These are phyloP conservation scores for Crocidura indochinensis DNA, from an alignment of 2,797 vertebrate genomes.

Conservation along the genomic window DNA sequence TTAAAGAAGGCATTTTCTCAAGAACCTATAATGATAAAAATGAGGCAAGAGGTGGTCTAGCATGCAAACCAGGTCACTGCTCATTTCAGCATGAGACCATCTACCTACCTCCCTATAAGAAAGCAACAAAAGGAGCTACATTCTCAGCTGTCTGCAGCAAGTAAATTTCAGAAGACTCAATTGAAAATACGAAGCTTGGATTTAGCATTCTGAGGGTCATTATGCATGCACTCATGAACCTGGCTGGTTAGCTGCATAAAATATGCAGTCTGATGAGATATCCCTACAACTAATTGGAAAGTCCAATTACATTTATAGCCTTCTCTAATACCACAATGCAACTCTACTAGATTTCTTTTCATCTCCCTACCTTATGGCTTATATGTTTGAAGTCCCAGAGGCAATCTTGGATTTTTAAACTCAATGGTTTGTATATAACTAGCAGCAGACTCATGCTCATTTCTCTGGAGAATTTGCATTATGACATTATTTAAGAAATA, in stretches of 20 bases:
- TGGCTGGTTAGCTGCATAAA: neutral
- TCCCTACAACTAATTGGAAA: conserved; percentile 31
- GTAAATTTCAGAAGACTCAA: conserved; percentile 1
- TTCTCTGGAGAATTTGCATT: conserved; percentile 52
- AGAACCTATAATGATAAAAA: conserved; percentile 58
- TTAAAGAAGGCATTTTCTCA: conserved; percentile 75
- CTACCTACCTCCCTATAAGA: neutral
- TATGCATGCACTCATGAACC: neutral
- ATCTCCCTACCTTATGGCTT: conserved; percentile 43
- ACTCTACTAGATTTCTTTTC: conserved; percentile 47
- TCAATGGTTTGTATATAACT: conserved; percentile 69
- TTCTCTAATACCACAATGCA: conserved; percentile 15
- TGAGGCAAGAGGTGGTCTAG: conserved; percentile 6
- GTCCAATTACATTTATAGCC: conserved; percentile 27
- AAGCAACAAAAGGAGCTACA: conserved; percentile 17
- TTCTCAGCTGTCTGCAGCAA: neutral
- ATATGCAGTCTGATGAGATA: neutral
- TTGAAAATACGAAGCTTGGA: neutral
- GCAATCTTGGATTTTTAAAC: conserved; percentile 60
- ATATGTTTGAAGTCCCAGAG: conserved; percentile 43
- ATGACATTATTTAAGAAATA: conserved; percentile 69
- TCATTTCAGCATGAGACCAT: neutral
- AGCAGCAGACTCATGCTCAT: conserved; percentile 48
- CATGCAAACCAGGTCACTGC: neutral
- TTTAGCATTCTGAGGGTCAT: neutral